A percentile compares a stretch with the other conserved stretches of the same genome.
Evolutionary conservation across 2,888 invertebrate genomes (phyloP).

Genomic region (Pristionchus arcanus): DNA sequence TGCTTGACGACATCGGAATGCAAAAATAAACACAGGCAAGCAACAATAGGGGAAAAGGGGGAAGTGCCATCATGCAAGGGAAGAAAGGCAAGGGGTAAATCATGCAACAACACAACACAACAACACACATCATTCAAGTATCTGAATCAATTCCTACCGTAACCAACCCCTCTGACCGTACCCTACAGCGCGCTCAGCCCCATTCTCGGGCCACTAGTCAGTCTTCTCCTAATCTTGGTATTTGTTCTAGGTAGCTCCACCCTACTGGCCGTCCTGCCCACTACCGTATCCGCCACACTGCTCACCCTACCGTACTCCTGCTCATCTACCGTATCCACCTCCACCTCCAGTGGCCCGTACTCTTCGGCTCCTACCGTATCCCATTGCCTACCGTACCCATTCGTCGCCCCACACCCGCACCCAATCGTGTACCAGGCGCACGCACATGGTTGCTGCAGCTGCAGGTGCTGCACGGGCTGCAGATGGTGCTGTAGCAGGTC

Average conservation of each 20-base stretch:
- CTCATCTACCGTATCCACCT: background rate
- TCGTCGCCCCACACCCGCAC: background rate
- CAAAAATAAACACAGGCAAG: background rate
- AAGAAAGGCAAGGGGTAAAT: background rate
- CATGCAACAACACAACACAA: constrained; percentile 32
- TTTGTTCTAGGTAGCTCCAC: constrained; percentile 5
- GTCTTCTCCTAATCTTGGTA: background rate
- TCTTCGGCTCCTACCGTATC: background rate
- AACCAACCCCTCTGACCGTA: background rate
- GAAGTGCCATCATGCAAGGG: background rate
- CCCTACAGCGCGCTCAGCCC: background rate
- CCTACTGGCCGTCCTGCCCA: background rate
- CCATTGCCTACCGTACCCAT: background rate
- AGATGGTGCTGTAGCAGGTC: background rate
- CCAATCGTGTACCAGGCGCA: constrained; percentile 35
- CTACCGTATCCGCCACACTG: constrained; percentile 28
- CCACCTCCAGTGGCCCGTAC: background rate
- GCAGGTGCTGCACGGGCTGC: background rate
- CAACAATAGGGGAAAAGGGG: background rate
- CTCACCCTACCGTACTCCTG: constrained; percentile 15
- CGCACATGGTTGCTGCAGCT: constrained; percentile 24
- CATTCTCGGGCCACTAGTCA: constrained; percentile 6
- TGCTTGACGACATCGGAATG: background rate
- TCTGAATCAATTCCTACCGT: background rate
- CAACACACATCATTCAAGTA: background rate